Evolutionary conservation across 2,888 invertebrate species (phyloP).

Genomic region (Lasioglossum oenotherae): DNA sequence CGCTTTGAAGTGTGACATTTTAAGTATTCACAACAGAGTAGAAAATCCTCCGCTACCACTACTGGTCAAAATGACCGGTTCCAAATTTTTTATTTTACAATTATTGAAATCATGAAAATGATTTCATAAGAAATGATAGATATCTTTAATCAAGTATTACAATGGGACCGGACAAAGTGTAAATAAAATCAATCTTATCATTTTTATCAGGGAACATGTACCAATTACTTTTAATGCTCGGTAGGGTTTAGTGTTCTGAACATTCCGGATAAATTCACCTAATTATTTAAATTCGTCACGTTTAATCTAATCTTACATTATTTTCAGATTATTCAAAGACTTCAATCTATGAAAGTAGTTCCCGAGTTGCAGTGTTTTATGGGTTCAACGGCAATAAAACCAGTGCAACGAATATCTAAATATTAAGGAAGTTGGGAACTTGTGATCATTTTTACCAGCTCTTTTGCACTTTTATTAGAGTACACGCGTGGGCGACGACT

Average conservation of each 20-base stretch:
- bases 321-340: neutral
- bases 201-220: no score
- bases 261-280: neutral
- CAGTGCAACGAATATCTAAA: neutral
- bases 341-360: neutral
- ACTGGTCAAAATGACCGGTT: no score
- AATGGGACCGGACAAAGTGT: no score
- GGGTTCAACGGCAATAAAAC: neutral
- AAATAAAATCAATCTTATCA: no score
- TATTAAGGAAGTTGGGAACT: neutral
- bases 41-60: neutral
- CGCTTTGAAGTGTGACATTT: neutral
- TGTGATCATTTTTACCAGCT: neutral
- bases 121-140: no score
- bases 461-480: neutral
- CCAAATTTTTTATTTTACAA: no score
- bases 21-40: neutral
- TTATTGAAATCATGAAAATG: no score
- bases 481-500: neutral
- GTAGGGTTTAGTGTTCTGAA: neutral
- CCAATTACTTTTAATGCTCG: no score
- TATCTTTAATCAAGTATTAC: no score
- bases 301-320: neutral
- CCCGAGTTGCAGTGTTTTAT: neutral
- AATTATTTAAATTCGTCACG: neutral